These are phyloP conservation scores for Stictocephala bisonia DNA, from an alignment of 2,888 invertebrate species.

Conservation along the genomic window DNA sequence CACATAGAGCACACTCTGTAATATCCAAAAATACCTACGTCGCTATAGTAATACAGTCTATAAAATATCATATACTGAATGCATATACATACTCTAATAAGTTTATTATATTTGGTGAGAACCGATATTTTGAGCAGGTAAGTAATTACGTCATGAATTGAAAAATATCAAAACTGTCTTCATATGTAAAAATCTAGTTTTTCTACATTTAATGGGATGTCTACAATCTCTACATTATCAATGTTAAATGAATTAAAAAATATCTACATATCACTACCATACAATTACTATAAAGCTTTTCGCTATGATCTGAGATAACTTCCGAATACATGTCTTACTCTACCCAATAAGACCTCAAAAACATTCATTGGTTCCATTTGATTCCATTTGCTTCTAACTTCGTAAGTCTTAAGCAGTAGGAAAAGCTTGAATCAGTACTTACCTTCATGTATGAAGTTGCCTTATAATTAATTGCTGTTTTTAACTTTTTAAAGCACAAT, in stretches of 20 bases:
- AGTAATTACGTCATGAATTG: conserved; percentile 54
- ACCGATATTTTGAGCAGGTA: conserved; percentile 57
- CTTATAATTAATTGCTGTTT: no score
- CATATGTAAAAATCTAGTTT: conserved; percentile 40
- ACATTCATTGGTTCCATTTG: no score
- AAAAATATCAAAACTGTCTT: conserved; percentile 45
- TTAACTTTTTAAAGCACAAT: no score
- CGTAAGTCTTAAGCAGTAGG: no score
- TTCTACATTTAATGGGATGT: neutral
- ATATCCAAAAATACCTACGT: conserved; percentile 46
- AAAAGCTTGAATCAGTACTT: no score
- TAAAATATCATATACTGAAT: conserved; percentile 45
- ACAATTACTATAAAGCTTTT: conserved; percentile 28
- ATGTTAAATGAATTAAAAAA: conserved; percentile 25
- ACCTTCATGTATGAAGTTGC: no score
- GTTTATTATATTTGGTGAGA: conserved; percentile 41
- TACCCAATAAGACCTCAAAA: no score
- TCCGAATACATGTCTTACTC: neutral
- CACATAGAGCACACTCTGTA: conserved; percentile 14
- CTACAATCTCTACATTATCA: conserved; percentile 36
- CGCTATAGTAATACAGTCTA: conserved; percentile 45
- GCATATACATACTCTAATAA: conserved; percentile 40
- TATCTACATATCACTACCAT: conserved; percentile 21
- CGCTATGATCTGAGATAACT: neutral
- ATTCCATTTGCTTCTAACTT: no score